These are phyloP conservation scores for Sternarchorhynchus goeldii DNA, from an alignment of 2,797 vertebrate genomes.

Conservation along the genomic window DNA sequence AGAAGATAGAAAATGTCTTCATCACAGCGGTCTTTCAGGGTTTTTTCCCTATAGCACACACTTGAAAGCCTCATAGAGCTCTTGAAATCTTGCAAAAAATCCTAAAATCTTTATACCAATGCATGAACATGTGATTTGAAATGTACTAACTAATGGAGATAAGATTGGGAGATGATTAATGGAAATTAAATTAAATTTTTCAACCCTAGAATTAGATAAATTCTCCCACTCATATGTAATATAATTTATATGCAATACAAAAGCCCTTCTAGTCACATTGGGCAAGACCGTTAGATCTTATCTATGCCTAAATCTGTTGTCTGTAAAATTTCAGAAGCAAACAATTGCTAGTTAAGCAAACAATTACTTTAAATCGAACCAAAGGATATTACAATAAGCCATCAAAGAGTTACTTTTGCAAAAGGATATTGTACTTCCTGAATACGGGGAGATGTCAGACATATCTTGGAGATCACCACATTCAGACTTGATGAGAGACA, in stretches of 20 bases:
- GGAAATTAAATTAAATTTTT: slow-evolving; percentile 63
- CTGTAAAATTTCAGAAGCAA: not conserved
- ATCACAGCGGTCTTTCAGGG: slow-evolving; percentile 70
- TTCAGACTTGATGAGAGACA: slow-evolving; percentile 98
- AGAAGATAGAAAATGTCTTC: slow-evolving; percentile 60
- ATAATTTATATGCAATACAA: not conserved
- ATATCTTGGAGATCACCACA: slow-evolving; percentile 97
- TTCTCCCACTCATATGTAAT: slow-evolving; percentile 17
- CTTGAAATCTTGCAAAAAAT: slow-evolving; percentile 34
- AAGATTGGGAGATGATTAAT: slow-evolving; percentile 53
- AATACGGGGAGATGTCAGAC: slow-evolving; percentile 96
- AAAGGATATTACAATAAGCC: not conserved
- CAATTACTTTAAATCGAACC: slow-evolving; percentile 4
- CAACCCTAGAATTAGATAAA: slow-evolving; percentile 34
- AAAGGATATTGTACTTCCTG: slow-evolving; percentile 99
- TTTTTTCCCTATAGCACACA: slow-evolving; percentile 68
- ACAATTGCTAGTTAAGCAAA: not conserved
- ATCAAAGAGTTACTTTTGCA: slow-evolving; percentile 15
- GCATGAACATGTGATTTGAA: slow-evolving; percentile 65
- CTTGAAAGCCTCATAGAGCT: slow-evolving; percentile 75
- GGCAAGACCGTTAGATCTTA: not conserved
- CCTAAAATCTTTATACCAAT: slow-evolving; percentile 75
- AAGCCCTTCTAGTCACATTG: not conserved
- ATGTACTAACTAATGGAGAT: slow-evolving; percentile 71
- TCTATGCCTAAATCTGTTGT: not conserved